Evolutionary conservation across 2,113 vertebrate species (phyloP).

Genomic region (Callionymus lyra): DNA sequence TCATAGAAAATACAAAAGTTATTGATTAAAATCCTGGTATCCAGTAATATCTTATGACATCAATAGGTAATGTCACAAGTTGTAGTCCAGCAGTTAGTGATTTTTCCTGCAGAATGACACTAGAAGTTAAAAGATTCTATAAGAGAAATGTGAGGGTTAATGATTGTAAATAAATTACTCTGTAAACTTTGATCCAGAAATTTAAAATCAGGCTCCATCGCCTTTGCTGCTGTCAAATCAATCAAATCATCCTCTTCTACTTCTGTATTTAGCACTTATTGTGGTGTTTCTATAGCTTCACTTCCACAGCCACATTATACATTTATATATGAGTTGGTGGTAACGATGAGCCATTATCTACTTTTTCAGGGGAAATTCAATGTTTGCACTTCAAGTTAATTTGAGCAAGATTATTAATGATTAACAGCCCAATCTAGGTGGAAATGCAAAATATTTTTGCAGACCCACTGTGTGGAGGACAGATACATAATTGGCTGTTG

Average conservation of each 20-base stretch:
- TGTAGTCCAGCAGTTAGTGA: conserved; percentile 22
- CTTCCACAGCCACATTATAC: too few relatives aligned
- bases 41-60: too few relatives aligned
- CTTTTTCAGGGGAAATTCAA: background rate
- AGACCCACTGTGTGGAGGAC: conserved; percentile 47
- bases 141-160: conserved; percentile 28
- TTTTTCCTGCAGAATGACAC: conserved; percentile 39
- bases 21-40: too few relatives aligned
- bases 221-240: conserved; percentile 46
- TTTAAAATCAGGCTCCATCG: conserved; percentile 39
- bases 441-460: conserved; percentile 14
- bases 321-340: conserved; percentile 6
- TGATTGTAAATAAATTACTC: conserved; percentile 48
- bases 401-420: conserved; percentile 40
- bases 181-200: conserved; percentile 36
- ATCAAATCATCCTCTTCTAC: conserved; percentile 41
- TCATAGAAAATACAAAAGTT: too few relatives aligned
- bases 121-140: conserved; percentile 41
- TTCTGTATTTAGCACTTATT: background rate
- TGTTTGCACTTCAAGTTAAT: conserved; percentile 22
- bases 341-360: conserved; percentile 8
- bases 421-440: conserved; percentile 32
- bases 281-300: conserved; percentile 30
- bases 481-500: conserved; percentile 51
- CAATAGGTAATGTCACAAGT: conserved; percentile 24